Evolutionary conservation across 2,113 vertebrate species (phyloP).

Genomic region (Tychaedon coryphoeus): DNA sequence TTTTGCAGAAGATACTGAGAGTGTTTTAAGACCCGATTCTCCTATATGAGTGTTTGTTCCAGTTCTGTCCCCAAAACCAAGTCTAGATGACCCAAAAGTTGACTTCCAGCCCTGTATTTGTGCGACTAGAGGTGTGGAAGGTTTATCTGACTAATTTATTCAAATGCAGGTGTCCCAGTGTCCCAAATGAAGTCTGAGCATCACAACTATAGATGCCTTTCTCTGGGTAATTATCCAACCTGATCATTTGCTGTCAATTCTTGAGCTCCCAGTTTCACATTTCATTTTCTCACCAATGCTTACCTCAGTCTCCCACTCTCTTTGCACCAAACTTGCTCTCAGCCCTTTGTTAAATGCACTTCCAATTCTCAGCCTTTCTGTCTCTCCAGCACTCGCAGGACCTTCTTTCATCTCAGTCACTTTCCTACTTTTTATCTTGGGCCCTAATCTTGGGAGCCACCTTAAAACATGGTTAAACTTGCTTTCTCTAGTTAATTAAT

Average conservation of each 20-base stretch:
- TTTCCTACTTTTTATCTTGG: not conserved
- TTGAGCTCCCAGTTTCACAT: not conserved
- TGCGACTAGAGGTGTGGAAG: not conserved
- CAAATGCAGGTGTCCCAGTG: not conserved
- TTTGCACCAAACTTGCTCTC: not conserved
- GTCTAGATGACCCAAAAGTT: not conserved
- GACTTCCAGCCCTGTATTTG: not conserved
- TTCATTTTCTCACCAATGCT: not conserved
- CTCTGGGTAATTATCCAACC: not conserved
- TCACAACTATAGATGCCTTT: not conserved
- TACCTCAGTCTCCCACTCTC: not conserved
- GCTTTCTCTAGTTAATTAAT: not conserved
- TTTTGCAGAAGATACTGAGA: not conserved
- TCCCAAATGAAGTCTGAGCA: not conserved
- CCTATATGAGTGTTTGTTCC: not conserved
- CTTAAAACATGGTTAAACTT: not conserved
- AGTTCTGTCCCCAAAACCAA: not conserved
- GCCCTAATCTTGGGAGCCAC: not conserved
- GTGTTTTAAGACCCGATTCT: not conserved
- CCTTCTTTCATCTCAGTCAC: not conserved
- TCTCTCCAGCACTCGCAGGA: not conserved
- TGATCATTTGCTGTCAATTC: not conserved
- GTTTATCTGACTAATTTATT: not conserved
- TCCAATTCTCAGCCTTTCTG: not conserved
- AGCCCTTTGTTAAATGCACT: not conserved